Percentiles rank a stretch among this genome's conserved stretches.
Evolutionary conservation across 2,888 invertebrate species (phyloP).

Genomic region (Trichopoda pennipes): DNA sequence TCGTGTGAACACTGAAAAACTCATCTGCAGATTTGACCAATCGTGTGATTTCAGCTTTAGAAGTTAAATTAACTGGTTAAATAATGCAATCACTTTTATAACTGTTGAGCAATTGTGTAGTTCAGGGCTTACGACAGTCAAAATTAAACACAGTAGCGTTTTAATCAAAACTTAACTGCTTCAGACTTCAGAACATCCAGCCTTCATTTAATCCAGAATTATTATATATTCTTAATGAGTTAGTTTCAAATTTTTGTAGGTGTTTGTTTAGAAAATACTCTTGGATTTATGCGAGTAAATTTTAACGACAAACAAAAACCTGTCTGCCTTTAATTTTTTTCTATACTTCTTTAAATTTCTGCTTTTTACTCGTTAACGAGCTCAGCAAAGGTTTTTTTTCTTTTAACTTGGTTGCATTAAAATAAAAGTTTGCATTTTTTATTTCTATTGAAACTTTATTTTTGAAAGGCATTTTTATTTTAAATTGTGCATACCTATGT

Average conservation of each 20-base stretch:
- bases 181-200: too few relatives aligned
- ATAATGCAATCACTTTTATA: too few relatives aligned
- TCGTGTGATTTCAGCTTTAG: too few relatives aligned
- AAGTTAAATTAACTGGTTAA: too few relatives aligned
- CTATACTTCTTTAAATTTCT: background rate
- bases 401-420: background rate
- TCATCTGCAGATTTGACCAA: too few relatives aligned
- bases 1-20: too few relatives aligned
- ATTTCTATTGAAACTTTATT: background rate
- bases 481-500: background rate
- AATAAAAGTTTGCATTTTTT: background rate
- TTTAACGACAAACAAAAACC: background rate
- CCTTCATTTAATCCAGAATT: background rate
- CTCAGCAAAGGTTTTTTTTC: background rate
- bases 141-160: too few relatives aligned
- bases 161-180: too few relatives aligned
- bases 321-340: background rate
- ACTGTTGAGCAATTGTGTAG: too few relatives aligned
- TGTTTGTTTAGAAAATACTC: background rate
- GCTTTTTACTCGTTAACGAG: background rate
- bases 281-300: background rate
- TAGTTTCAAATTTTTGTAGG: background rate
- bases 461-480: background rate
- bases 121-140: too few relatives aligned
- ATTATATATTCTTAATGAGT: background rate